phyloP scores from a whole-genome alignment of 2,888 invertebrate species.

The Zaprionus bogoriensis region DNA sequence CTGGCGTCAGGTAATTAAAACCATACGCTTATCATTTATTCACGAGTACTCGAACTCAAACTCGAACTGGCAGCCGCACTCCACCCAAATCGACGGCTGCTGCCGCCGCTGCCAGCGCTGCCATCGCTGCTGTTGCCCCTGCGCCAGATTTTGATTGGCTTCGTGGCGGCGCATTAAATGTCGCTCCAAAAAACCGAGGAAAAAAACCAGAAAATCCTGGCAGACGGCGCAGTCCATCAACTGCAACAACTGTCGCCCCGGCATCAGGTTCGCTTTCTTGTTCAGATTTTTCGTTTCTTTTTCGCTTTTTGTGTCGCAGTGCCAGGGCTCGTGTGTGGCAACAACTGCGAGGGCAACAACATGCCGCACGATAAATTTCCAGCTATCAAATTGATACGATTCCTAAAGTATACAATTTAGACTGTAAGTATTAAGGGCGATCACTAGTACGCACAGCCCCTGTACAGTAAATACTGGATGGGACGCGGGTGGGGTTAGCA shows the following conservation, averaged over 20 bases:
- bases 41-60: conserved; percentile 37
- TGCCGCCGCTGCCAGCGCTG: conserved; percentile 21
- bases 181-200: conserved; percentile 32
- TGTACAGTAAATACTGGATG: no score
- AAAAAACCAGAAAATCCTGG: conserved; percentile 25
- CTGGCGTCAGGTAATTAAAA: conserved; percentile 66
- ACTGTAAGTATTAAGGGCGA: conserved; percentile 15
- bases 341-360: conserved; percentile 21
- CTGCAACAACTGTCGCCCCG: conserved; percentile 50
- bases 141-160: conserved; percentile 79
- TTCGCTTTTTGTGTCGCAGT: conserved; percentile 1
- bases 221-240: conserved; percentile 55
- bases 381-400: conserved; percentile 40
- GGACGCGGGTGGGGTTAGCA: background rate
- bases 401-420: conserved; percentile 34
- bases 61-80: conserved; percentile 5
- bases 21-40: conserved; percentile 66
- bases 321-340: conserved; percentile 56
- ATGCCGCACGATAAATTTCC: conserved; percentile 46
- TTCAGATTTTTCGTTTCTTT: conserved; percentile 32
- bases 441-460: background rate
- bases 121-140: conserved; percentile 57
- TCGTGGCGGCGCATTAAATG: conserved; percentile 64
- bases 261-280: conserved; percentile 51
- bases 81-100: conserved; percentile 29